Evolutionary conservation across 2,797 vertebrate genomes (phyloP).

Genomic region (Bovichtus diacanthus): DNA sequence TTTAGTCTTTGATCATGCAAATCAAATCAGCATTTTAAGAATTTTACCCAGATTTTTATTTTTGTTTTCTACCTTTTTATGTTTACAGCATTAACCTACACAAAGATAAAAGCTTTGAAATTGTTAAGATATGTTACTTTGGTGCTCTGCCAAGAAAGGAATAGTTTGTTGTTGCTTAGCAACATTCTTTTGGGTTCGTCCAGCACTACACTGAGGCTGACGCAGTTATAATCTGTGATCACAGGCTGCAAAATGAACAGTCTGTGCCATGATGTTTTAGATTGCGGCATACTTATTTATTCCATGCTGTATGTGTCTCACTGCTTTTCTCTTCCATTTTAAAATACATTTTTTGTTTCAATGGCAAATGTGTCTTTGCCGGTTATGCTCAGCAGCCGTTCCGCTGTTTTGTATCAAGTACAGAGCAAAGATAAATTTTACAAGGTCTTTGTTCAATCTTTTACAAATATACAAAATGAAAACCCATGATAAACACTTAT

Average conservation of each 20-base stretch:
- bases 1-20: not conserved
- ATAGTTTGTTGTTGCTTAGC: conserved; percentile 60
- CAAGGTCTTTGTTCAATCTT: not conserved
- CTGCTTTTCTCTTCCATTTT: conserved; percentile 19
- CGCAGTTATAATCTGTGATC: conserved; percentile 55
- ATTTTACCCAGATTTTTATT: not conserved
- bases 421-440: not conserved
- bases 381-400: not conserved
- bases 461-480: conserved; percentile 2
- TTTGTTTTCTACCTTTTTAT: not conserved
- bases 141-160: conserved; percentile 27
- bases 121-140: conserved; percentile 34
- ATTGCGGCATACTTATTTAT: conserved; percentile 14
- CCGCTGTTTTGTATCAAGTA: not conserved
- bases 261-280: conserved; percentile 11
- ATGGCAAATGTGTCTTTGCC: not conserved
- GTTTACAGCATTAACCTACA: conserved; percentile 17
- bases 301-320: not conserved
- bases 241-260: conserved; percentile 47
- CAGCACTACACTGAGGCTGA: conserved; percentile 30
- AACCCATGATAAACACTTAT: conserved; percentile 1
- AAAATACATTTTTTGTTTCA: not conserved
- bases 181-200: conserved; percentile 53
- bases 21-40: conserved; percentile 1
- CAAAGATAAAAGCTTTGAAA: conserved; percentile 34